Conservation (phyloP, 35 echinoderm and acorn worm genomes). For the Chiridota heheva region DNA sequence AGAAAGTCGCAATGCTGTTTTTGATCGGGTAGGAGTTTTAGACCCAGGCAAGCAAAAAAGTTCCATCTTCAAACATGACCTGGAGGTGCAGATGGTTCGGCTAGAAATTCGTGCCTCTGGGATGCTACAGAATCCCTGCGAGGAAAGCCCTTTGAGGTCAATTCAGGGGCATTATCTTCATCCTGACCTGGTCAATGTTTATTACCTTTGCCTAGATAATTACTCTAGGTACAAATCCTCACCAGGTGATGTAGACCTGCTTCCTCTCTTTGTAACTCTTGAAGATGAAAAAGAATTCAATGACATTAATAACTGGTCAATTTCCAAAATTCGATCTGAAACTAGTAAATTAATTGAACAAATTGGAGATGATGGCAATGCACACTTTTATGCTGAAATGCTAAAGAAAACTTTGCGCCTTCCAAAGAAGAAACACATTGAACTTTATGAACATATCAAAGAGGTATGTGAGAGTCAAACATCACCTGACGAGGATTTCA, state of each 20-base stretch:
- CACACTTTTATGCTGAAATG: no score
- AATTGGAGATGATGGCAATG: no score
- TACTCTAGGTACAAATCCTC: conserved; percentile 9
- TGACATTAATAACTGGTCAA: no score
- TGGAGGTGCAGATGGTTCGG: neutral
- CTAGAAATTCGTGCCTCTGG: neutral
- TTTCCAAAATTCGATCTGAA: no score
- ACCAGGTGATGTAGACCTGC: neutral
- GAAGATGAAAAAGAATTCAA: no score
- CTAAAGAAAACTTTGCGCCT: no score
- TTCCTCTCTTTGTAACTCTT: neutral
- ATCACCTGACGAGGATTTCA: no score
- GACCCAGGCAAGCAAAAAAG: conserved; percentile 8
- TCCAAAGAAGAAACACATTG: no score
- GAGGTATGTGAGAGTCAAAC: no score
- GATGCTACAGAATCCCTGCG: neutral
- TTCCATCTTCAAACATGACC: conserved; percentile 22
- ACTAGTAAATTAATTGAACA: no score
- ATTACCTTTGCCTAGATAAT: neutral
- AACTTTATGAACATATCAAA: no score
- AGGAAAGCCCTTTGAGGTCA: neutral
- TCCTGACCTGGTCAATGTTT: neutral
- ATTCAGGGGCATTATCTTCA: neutral
- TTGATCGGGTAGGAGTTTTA: conserved; percentile 1
- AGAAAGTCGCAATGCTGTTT: conserved; percentile 15